A percentile compares a stretch with the other conserved stretches of the same genome.
Evolutionary conservation across 1,140 invertebrate genomes (phyloP).

Genomic region (Calephelis virginiensis): DNA sequence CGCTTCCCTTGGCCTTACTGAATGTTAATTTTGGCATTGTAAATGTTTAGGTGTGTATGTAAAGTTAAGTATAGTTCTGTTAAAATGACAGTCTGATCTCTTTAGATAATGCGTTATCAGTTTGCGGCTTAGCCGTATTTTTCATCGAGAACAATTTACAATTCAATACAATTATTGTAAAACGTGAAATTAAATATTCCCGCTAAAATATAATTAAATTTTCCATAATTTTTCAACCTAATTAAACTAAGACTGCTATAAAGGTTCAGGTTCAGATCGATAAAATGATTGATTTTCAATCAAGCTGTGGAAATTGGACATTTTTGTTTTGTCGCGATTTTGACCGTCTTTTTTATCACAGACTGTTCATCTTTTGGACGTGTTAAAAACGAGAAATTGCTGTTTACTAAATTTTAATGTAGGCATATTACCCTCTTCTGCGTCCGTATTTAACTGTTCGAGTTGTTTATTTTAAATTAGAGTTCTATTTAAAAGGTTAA

Average conservation of each 20-base stretch:
- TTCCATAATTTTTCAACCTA: no score
- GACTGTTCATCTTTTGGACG: no score
- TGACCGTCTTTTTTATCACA: slow-evolving; percentile 21
- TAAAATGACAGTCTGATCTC: slow-evolving; percentile 76
- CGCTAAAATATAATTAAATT: slow-evolving; percentile 27
- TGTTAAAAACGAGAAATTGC: no score
- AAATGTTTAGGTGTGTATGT: slow-evolving; percentile 74
- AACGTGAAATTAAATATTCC: slow-evolving; percentile 25
- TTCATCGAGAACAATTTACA: slow-evolving; percentile 33
- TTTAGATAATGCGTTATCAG: slow-evolving; percentile 59
- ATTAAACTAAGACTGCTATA: no score
- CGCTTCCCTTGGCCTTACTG: slow-evolving; percentile 33
- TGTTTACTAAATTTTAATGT: no score
- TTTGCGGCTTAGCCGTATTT: slow-evolving; percentile 40
- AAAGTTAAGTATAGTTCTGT: slow-evolving; percentile 68
- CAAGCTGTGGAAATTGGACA: no score
- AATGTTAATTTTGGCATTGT: slow-evolving; percentile 47
- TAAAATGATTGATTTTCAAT: no score
- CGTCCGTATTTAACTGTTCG: slow-evolving; percentile 15
- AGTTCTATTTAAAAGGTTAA: slow-evolving; percentile 14
- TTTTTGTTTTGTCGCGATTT: slow-evolving; percentile 27
- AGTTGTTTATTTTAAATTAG: slow-evolving; percentile 3
- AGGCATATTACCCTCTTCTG: no score
- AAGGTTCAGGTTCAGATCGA: no score
- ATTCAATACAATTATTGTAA: slow-evolving; percentile 6